Evolutionary conservation across 1,140 invertebrate genomes (phyloP), one percentile per base, ranked within the genome.

Genomic region (Sinonovacula constricta): DNA sequence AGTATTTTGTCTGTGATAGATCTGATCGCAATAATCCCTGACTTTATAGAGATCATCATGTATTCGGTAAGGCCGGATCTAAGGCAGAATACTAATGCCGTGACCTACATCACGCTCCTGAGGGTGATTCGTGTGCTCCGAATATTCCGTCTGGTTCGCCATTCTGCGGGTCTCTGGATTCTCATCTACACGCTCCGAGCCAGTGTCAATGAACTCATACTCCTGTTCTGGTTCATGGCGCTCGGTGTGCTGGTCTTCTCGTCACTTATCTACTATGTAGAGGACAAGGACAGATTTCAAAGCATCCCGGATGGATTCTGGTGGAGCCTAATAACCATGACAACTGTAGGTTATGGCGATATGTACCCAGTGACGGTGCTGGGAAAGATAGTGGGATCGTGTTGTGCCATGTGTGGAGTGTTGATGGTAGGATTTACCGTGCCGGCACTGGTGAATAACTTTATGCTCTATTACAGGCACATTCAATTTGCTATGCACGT

Each of bases 161-260:
- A 99, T 92, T 98, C 96, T 79, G 99, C 97, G 89, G 98, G 98
- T 80, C 93, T 99, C 81, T 97, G 99, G 92, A 97, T 96, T 90
- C 94, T 99, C 89, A 97, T 98, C 82, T 99, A 99, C 92, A 99
- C 98, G 67, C 93, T 99, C 89, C 94, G 96, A 87, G 98, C 98
- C 92, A 98, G 97, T 83, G 98, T 99, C 93, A 98, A 98, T 92
- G 98, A 99, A 93, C 94, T 99, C 85, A 97, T 97, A 86, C 94
- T 99, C 91, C 94, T 99, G n/a, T 97, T 98, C 95, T 95, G 99
- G 90, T 99, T 99, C 93, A 94, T 99, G 87, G 96, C 97, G 85
- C 98, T 99, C 94, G 97, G 98, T 88, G 97, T 99, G 87, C 94
- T 99, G 87, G 98, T 99, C 93, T 99, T 99, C 93, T 97, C 97